These are phyloP conservation scores for Pseudoatta argentina DNA, from an alignment of 1,140 invertebrate species.

Conservation along the genomic window DNA sequence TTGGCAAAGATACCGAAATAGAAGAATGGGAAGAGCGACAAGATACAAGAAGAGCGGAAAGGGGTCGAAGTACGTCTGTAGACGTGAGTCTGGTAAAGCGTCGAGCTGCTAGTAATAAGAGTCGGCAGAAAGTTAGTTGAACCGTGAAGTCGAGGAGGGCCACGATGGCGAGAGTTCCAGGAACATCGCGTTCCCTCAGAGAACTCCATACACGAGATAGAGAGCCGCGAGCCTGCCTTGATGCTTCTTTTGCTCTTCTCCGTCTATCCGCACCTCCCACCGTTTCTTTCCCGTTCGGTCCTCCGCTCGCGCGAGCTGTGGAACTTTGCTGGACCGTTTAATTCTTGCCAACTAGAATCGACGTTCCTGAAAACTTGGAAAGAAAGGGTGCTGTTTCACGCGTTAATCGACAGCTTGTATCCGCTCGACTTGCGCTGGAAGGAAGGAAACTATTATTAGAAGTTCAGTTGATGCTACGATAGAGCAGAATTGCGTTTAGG, in stretches of 20 bases:
- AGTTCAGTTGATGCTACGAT: background rate
- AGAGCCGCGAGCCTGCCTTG: constrained; percentile 30
- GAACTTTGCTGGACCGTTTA: constrained; percentile 50
- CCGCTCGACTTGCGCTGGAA: background rate
- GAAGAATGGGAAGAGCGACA: background rate
- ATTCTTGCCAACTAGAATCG: constrained; percentile 50
- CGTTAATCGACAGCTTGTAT: constrained; percentile 25
- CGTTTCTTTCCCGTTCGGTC: constrained; percentile 25
- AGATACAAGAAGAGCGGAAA: constrained; percentile 58
- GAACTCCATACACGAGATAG: constrained; percentile 64
- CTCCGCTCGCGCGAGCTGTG: constrained; percentile 10
- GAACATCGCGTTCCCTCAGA: constrained; percentile 76
- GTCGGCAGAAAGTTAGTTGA: constrained; percentile 82
- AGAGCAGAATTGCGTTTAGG: background rate
- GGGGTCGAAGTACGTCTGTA: constrained; percentile 53
- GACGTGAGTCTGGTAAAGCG: constrained; percentile 74
- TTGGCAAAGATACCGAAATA: constrained; percentile 25
- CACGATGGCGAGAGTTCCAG: constrained; percentile 73
- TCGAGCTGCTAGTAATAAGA: constrained; percentile 78
- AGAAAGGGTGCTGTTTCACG: constrained; percentile 33
- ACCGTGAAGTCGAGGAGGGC: constrained; percentile 76
- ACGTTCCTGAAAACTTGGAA: constrained; percentile 33
- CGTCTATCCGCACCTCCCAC: constrained; percentile 41
- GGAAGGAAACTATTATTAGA: background rate
- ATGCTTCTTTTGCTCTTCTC: constrained; percentile 58